Evolutionary conservation across 2,797 vertebrate genomes (phyloP), one percentile per base, ranked within the genome.

Genomic region (Agapornis canus): DNA sequence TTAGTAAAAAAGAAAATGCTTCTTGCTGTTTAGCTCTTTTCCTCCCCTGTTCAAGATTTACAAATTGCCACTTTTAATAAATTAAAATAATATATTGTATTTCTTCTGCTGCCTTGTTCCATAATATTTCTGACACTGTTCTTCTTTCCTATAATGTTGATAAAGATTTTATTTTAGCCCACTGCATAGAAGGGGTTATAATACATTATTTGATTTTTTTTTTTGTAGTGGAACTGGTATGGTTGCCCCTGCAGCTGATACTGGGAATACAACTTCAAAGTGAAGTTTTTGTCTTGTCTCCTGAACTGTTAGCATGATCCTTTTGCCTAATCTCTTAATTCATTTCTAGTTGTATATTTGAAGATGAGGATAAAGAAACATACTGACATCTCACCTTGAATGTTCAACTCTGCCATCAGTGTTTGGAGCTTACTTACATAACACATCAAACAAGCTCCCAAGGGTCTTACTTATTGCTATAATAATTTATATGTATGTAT

Each of bases 161-260:
- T 52, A 68, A 90, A 32, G 8, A 65, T 52, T 78, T 75, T 68
- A 22, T 76, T 73, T 48, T 64, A 32, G 12, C 47, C 75, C 22
- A 26, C 25, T 45, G 10, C 2, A 2, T 56, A 48, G 22, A 71
- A 81, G 10, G 3, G 4, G 0, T 0, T 32, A n/a, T 47, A 81
- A 66, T 43, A 17, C 12, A 40, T 18, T 64, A 18, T 59, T 77
- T 68, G 65, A 57, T 39, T 59, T 6, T 5, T 52, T 5, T 52
- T 35, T 59, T 69, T 52, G 19, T 20, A 71, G 32, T 11, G 3
- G 8, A 48, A 52, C 20, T 1, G 0, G 0, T 60, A 7, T 71
- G 19, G 22, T 82, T 19, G 27, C n/a, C 31, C 10, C 40, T 68
- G 37, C 49, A 65, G 51, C 32, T 59, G 29, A 39, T 59, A 52